A percentile compares a stretch with the other conserved stretches of the same genome.
Evolutionary conservation across 2,113 vertebrate species (phyloP).

Genomic region (Grantiella picta): DNA sequence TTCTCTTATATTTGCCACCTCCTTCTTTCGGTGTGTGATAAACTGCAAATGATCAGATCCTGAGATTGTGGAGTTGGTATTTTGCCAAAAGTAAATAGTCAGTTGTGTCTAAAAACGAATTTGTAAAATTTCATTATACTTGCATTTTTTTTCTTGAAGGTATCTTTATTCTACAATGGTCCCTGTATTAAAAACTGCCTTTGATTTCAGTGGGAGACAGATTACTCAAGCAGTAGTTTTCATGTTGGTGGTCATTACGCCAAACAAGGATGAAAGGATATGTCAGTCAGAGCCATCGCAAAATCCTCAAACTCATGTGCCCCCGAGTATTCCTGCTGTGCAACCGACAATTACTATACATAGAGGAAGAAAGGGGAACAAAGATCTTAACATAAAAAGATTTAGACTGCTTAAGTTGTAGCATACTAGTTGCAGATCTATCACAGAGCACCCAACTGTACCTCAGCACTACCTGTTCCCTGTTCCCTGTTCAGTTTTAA

Average conservation of each 20-base stretch:
- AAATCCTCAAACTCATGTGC: not conserved
- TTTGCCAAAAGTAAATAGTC: not conserved
- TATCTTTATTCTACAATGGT: not conserved
- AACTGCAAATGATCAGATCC: not conserved
- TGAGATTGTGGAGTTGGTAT: not conserved
- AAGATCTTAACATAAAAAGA: not conserved
- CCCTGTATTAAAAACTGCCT: not conserved
- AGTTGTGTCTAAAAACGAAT: not conserved
- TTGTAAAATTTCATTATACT: not conserved
- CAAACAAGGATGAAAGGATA: conserved; percentile 6
- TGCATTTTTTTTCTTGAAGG: not conserved
- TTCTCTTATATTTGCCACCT: not conserved
- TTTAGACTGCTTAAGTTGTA: not conserved
- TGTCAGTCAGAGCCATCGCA: not conserved
- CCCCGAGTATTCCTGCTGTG: not conserved
- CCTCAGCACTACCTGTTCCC: not conserved
- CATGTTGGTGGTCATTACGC: not conserved
- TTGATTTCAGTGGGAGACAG: not conserved
- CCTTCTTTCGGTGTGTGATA: not conserved
- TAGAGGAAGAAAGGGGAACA: not conserved
- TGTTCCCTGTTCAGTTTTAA: not conserved
- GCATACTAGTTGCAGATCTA: not conserved
- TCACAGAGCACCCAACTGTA: not conserved
- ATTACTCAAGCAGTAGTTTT: conserved; percentile 11
- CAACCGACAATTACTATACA: not conserved